These are phyloP conservation scores for Eupithecia exiguata DNA, from an alignment of 2,888 invertebrate species.

Conservation along the genomic window DNA sequence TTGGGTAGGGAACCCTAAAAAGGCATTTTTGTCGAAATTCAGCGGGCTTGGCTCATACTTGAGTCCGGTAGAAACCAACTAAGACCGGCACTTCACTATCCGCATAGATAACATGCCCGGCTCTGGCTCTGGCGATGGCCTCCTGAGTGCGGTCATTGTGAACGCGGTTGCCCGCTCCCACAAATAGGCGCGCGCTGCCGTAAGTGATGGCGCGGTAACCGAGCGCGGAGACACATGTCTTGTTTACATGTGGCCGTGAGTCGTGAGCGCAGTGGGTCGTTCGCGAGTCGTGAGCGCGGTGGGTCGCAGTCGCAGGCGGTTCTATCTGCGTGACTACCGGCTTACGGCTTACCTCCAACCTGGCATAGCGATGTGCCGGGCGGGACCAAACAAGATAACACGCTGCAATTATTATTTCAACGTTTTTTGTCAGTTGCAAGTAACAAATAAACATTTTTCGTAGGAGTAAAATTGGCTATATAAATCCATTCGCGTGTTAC, in stretches of 20 bases:
- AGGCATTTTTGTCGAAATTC: neutral
- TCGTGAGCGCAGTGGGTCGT: neutral
- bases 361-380: neutral
- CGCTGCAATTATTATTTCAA: constrained; percentile 11
- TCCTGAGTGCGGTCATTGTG: neutral
- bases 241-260: constrained; percentile 37
- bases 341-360: neutral
- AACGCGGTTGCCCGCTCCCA: constrained; percentile 19
- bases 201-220: constrained; percentile 57
- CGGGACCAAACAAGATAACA: constrained; percentile 7
- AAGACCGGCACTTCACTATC: neutral
- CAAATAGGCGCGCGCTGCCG: constrained; percentile 47
- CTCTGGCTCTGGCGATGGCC: constrained; percentile 7
- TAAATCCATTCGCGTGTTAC: constrained; percentile 2
- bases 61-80: neutral
- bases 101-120: neutral
- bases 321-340: constrained; percentile 22
- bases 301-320: constrained; percentile 20
- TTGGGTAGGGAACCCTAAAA: no score
- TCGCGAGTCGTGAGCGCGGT: neutral
- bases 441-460: neutral
- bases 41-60: neutral
- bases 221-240: constrained; percentile 44
- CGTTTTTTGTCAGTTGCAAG: neutral
- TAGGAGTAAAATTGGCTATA: neutral